Percentiles rank a stretch among this genome's conserved stretches.
Conservation (phyloP, 1,140 invertebrate genomes). For the Akabosia matsudoensis region DNA sequence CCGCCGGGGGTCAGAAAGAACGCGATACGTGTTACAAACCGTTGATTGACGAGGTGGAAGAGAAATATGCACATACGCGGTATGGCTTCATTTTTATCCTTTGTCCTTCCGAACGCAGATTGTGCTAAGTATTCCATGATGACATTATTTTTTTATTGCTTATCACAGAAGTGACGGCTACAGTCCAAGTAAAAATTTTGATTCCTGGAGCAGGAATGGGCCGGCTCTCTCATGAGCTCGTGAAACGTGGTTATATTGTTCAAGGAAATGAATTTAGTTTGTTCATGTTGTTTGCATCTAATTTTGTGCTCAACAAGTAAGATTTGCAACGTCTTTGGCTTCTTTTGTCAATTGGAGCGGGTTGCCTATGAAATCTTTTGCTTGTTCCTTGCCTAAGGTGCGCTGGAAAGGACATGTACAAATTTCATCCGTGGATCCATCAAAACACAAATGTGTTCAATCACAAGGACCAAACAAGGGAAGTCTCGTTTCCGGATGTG, state of each 20-base stretch:
- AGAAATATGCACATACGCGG: constrained; percentile 61
- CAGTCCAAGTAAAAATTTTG: constrained; percentile 61
- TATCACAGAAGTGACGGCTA: constrained; percentile 19
- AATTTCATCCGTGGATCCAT: constrained; percentile 89
- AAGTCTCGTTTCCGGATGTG: constrained; percentile 84
- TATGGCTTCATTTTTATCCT: constrained; percentile 46
- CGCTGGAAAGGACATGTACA: constrained; percentile 58
- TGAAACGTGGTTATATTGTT: constrained; percentile 79
- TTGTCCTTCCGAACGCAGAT: neutral
- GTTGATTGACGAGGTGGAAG: constrained; percentile 78
- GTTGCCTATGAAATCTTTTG: constrained; percentile 17
- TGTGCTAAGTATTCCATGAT: neutral
- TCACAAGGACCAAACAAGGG: constrained; percentile 72
- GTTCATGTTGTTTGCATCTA: constrained; percentile 95
- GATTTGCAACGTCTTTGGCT: neutral
- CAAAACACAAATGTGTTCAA: constrained; percentile 85
- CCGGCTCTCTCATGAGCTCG: constrained; percentile 88
- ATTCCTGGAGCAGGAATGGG: constrained; percentile 94
- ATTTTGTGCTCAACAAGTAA: constrained; percentile 89
- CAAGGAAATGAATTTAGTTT: constrained; percentile 97
- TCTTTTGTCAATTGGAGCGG: neutral
- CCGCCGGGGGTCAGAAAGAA: constrained; percentile 74
- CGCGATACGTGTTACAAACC: constrained; percentile 83
- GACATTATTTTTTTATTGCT: neutral
- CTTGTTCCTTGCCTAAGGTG: constrained; percentile 55